phyloP scores from a whole-genome alignment of 2,113 vertebrate species.

The Ginglymostoma cirratum region DNA sequence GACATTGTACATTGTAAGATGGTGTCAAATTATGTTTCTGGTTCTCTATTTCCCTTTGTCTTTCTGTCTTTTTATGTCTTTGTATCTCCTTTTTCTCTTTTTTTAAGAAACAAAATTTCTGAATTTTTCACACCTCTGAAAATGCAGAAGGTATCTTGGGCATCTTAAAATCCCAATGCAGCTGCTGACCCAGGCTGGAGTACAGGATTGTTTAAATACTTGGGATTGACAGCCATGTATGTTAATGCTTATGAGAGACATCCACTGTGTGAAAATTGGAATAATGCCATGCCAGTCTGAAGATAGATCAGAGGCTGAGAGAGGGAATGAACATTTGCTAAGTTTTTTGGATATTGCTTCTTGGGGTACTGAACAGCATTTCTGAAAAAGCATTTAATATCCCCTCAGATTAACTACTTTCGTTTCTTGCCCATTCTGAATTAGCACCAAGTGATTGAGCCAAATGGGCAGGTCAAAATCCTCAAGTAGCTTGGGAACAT shows the following conservation, averaged over 20 bases:
- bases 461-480: background rate
- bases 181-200: background rate
- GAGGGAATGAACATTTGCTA: background rate
- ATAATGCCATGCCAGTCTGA: background rate
- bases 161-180: background rate
- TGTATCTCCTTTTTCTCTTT: background rate
- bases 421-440: background rate
- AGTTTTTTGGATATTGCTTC: background rate
- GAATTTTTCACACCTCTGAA: background rate
- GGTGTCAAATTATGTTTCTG: background rate
- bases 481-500: background rate
- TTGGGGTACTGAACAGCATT: background rate
- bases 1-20: background rate
- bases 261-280: background rate
- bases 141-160: background rate
- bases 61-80: background rate
- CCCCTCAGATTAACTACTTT: background rate
- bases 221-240: background rate
- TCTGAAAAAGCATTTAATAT: background rate
- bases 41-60: background rate
- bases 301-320: background rate
- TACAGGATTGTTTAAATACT: background rate
- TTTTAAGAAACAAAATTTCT: background rate
- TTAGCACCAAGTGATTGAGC: background rate
- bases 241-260: background rate